A percentile compares a stretch with the other conserved stretches of the same genome.
phyloP scores from a whole-genome alignment of 2,113 vertebrate genomes.

The Gambusia affinis region DNA sequence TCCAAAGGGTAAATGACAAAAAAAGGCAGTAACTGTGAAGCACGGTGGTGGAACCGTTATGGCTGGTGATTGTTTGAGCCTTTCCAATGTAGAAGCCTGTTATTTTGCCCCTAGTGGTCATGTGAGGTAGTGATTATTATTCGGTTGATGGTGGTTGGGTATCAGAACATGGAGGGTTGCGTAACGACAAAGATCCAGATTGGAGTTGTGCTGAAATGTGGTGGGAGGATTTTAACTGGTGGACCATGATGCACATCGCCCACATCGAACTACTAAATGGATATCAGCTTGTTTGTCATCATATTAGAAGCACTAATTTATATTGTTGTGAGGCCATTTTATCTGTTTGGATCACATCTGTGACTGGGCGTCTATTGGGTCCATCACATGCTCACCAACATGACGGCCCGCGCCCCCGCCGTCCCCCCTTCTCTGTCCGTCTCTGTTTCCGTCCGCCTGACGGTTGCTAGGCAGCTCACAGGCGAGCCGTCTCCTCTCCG shows the following conservation, averaged over 20 bases:
- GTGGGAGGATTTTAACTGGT: not conserved
- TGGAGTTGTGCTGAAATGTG: not conserved
- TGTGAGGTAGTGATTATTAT: not conserved
- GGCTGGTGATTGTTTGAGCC: not conserved
- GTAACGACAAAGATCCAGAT: not conserved
- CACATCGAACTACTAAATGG: not conserved
- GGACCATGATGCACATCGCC: slow-evolving; percentile 4
- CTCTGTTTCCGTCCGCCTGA: slow-evolving; percentile 26
- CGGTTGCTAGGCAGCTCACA: slow-evolving; percentile 41
- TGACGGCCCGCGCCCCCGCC: not conserved
- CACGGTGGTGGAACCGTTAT: not conserved
- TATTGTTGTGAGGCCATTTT: not conserved
- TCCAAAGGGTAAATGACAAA: too few relatives aligned
- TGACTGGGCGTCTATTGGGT: slow-evolving; percentile 8
- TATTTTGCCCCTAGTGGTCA: too few relatives aligned
- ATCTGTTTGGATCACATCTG: not conserved
- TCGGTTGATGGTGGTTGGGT: not conserved
- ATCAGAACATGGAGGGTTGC: not conserved
- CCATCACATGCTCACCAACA: slow-evolving; percentile 22
- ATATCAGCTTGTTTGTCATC: not conserved
- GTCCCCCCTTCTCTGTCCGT: not conserved
- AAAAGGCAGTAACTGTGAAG: not conserved
- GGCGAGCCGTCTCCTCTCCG: slow-evolving; percentile 53
- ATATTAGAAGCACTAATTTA: not conserved
- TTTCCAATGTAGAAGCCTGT: too few relatives aligned